Evolutionary conservation across 2,113 vertebrate species (phyloP).

Genomic region (Elgaria multicarinata): DNA sequence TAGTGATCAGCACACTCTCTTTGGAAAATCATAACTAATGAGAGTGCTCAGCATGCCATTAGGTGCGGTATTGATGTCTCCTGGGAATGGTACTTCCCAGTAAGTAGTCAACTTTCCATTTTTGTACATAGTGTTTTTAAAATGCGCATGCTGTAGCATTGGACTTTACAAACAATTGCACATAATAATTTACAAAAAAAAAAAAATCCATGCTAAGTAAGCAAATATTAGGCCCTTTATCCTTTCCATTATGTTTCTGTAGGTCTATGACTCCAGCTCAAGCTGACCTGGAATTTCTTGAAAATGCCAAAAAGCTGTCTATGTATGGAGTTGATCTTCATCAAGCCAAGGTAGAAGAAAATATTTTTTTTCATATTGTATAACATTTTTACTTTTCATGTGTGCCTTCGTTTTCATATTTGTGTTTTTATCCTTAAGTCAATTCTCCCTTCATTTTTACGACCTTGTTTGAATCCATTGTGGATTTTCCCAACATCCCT

Average conservation of each 20-base stretch:
- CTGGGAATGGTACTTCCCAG: no score
- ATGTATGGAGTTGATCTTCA: conserved; percentile 99
- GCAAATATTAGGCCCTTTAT: neutral
- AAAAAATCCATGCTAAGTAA: rapidly evolving
- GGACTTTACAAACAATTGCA: neutral
- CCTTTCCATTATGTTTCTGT: conserved; percentile 33
- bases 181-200: neutral
- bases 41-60: no score
- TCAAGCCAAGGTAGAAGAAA: conserved; percentile 90
- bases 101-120: no score
- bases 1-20: no score
- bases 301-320: conserved; percentile 97
- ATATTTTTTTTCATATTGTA: rapidly evolving
- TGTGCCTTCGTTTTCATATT: neutral
- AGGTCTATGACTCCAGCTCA: conserved; percentile 97
- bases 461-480: no score
- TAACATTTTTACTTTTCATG: neutral
- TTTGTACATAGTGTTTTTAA: neutral
- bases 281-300: conserved; percentile 96
- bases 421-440: neutral
- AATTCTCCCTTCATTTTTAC: neutral
- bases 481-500: no score
- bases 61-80: no score
- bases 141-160: neutral
- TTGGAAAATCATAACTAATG: no score